These are phyloP conservation scores for Meandrina meandrites DNA, from an alignment of 92 coral and sea anemone species.

Conservation along the genomic window DNA sequence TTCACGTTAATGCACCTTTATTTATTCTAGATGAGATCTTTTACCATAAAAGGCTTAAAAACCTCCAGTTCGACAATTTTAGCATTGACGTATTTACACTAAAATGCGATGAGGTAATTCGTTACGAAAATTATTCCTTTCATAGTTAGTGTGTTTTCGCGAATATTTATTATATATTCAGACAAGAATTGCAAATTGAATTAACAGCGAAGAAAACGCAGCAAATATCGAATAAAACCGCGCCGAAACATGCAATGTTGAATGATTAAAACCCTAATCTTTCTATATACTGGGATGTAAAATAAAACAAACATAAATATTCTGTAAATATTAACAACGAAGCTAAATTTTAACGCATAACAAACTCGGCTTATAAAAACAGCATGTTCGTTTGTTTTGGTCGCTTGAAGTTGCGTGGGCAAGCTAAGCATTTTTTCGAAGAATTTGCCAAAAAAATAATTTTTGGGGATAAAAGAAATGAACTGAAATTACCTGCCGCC, in stretches of 20 bases:
- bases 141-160: neutral
- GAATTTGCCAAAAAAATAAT: neutral
- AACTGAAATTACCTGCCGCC: neutral
- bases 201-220: slow-evolving; percentile 10
- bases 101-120: slow-evolving; percentile 4
- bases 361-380: neutral
- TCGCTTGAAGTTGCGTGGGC: neutral
- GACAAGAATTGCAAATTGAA: neutral
- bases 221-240: neutral
- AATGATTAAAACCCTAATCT: neutral
- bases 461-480: neutral
- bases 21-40: neutral
- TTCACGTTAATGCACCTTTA: neutral
- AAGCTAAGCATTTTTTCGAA: neutral
- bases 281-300: neutral
- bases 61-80: neutral
- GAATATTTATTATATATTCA: neutral
- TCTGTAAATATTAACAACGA: slow-evolving; percentile 10
- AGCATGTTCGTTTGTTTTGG: slow-evolving; percentile 9
- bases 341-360: neutral
- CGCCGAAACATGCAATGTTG: neutral
- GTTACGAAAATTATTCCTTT: neutral
- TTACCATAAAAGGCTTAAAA: neutral
- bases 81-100: slow-evolving; percentile 17
- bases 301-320: neutral